Base-by-base conservation (phyloP, 2,888 invertebrate species). In the Cantharis flavilabris region DNA sequence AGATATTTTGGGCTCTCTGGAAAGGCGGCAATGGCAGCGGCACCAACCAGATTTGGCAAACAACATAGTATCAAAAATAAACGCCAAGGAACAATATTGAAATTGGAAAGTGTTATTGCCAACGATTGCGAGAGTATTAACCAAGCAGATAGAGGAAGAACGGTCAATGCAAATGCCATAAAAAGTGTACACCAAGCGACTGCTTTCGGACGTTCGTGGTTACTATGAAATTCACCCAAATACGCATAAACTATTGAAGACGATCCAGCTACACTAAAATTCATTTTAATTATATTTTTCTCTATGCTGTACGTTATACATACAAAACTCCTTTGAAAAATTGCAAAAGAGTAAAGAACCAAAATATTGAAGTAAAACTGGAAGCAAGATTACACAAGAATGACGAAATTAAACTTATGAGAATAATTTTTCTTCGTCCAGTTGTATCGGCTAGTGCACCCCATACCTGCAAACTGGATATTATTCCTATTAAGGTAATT, bases 1-100 rank as follows among this genome's bases (percentile, higher is more conserved):
- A 93, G 88, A 86, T 93, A 96, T 87, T 95, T 95, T 0, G 96
- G 96, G 79, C 95, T 96, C 85, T 96, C 96, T 0, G 96, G 95
- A 11, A 93, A 90, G 65, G 89, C 88, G 9, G 89, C 85, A 10
- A 93, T 87, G 2, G 92, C 88, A 0, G 92, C 49, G 0, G 93
- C 90, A 0, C 92, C 91, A 0, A 93, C 64, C 0, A 93, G 83
- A 81, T 92, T 92, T 0, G 95, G 92, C 3, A 94, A 30, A 0
- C 92, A 91, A 76, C 94, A 92, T 0, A 93, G 86, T 0, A 94
- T 90, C 3, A 96, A 87, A 77, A 95, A 92, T 3, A 95, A 84
- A 4, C 96, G 90, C 96, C 96, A 96, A 0, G 95, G 93, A 30
- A 92, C 90, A 85, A 93, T 92, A 0, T 86, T 86, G 77, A 81